Evolutionary conservation across 2,888 invertebrate genomes (phyloP), one percentile per base, ranked within the genome.

Genomic region (Tinea trinotella): DNA sequence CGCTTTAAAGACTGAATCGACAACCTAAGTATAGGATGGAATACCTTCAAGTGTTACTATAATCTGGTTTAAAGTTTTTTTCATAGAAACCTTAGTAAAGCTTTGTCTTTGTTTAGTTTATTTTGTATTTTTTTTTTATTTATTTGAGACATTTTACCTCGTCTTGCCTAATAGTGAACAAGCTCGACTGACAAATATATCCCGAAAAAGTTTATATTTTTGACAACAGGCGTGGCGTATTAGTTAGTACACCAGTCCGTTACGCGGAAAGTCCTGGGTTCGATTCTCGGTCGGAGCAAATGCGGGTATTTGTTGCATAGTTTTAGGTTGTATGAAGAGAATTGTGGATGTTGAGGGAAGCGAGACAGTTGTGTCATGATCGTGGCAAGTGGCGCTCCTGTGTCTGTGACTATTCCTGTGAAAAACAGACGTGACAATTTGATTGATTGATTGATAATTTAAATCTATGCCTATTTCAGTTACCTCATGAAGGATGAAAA

Each of bases 401-500:
- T 30, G 6, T 30, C 30, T 9, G 5, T 30, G 18, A 7, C 13
- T 48, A 15, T n/a, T n/a, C n/a, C n/a, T n/a, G n/a, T n/a, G n/a
- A n/a, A n/a, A n/a, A n/a, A n/a, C n/a, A n/a, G n/a, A n/a, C n/a
- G n/a, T n/a, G n/a, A n/a, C n/a, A n/a, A n/a, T n/a, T n/a, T n/a
- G n/a, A n/a, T n/a, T n/a, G n/a, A n/a, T n/a, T n/a, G n/a, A n/a
- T n/a, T n/a, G n/a, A n/a, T n/a, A n/a, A n/a, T n/a, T n/a, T n/a
- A 17, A 7, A 15, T 61, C 67, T 67, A n/a, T n/a, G n/a, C n/a
- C n/a, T n/a, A n/a, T 90, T 89, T 4, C 87, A 96, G 96, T 63
- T 92, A 92, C 66, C 85, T 96, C 54, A 92, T 92, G 76, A 88
- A 92, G 61, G 90, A 92, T 56, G 92, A 95, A 64, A 96, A 96